These are phyloP conservation scores for Ridgeia piscesae DNA, from an alignment of 1,140 invertebrate species.

Conservation along the genomic window DNA sequence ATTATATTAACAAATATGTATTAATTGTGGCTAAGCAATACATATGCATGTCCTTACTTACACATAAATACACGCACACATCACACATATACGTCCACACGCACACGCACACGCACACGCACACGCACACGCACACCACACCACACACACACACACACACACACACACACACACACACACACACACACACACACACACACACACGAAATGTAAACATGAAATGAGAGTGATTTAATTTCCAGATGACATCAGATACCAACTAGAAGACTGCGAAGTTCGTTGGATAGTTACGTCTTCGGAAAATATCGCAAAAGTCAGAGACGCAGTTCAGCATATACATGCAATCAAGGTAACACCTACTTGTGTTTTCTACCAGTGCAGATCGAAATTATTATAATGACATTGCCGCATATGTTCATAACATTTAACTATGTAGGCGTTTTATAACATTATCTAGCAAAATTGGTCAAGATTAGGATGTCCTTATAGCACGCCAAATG, in stretches of 20 bases:
- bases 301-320: background rate
- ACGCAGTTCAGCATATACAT: background rate
- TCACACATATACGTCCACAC: too few species aligned
- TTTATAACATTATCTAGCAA: too few species aligned
- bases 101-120: too few species aligned
- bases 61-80: too few species aligned
- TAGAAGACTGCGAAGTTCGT: background rate
- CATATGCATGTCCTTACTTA: too few species aligned
- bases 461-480: too few species aligned
- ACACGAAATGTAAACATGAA: background rate
- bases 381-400: background rate
- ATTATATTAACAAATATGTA: too few species aligned
- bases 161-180: background rate
- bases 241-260: conserved; percentile 16
- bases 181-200: background rate
- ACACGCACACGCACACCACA: too few species aligned
- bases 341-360: background rate
- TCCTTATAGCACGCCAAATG: too few species aligned
- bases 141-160: too few species aligned
- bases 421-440: background rate
- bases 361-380: background rate
- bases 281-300: conserved; percentile 5
- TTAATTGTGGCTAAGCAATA: too few species aligned
- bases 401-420: background rate
- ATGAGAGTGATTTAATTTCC: background rate